Base-by-base conservation (phyloP, 2,888 invertebrate species). In the Drosophila anomelani region DNA sequence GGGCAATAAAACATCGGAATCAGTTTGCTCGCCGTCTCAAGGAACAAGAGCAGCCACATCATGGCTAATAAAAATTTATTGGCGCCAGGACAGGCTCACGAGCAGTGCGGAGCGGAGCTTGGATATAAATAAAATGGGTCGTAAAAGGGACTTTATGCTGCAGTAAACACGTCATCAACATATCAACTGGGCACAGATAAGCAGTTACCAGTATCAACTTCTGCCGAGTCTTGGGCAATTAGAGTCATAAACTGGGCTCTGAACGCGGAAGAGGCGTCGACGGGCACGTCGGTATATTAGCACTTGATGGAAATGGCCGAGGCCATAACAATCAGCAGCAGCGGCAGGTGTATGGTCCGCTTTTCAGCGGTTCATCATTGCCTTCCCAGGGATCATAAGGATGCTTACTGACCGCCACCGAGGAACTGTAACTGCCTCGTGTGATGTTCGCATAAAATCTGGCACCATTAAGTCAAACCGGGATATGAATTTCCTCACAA, bases 101-200 rank as follows among this genome's bases (percentile, higher is more conserved):
- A 54, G 74, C 73, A 66, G 72, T 67, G 74, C 70, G 51, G 69
- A 59, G 54, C 66, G 68, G 72, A 69, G 74, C 73, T 73, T 66
- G 76, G 80, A 89, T 81, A 88, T 88, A 85, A 89, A 88, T 88
- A 90, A 91, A 87, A 88, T 75, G 82, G 88, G 88, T 90, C 90
- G 90, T 90, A 90, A 90, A 85, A 91, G 82, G 82, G 89, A 91
- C 90, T 91, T 91, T 91, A 88, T 90, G 91, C 87, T 89, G 91
- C 90, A 91, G 90, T 90, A 91, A 91, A 91, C 90, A 90, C 91
- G 90, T 90, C 91, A 91, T 90, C 91, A 90, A 90, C 90, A 91
- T 84, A 78, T 85, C 83, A 81, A 87, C 80, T 84, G 78, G 76
- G 78, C 85, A 81, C 79, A 87, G 83, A 85, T 88, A 89, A 89